A percentile compares a stretch with the other conserved stretches of the same genome.
Evolutionary conservation across 1,140 invertebrate species (phyloP).

Genomic region (Drosophila ercepeae): DNA sequence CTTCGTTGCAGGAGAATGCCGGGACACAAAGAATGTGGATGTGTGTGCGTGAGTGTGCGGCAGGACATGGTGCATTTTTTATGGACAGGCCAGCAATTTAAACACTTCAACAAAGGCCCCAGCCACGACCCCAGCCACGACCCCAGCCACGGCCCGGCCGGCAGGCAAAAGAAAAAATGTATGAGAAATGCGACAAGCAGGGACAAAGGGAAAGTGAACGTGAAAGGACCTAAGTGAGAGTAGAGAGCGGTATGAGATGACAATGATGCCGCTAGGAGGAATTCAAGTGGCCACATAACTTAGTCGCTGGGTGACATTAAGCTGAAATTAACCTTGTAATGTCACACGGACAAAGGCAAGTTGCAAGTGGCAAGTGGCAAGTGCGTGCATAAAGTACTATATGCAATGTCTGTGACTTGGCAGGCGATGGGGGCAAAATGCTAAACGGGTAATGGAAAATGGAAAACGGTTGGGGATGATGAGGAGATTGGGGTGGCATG

Average conservation of each 20-base stretch:
- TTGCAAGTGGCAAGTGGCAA: constrained; percentile 10
- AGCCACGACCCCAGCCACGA: constrained; percentile 27
- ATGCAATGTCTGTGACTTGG: background rate
- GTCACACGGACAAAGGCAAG: constrained; percentile 41
- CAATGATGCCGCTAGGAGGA: constrained; percentile 31
- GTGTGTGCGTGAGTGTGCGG: background rate
- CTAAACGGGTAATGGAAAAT: constrained; percentile 4
- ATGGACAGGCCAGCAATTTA: constrained; percentile 48
- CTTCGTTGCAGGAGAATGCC: too few relatives aligned
- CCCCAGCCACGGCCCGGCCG: constrained; percentile 13
- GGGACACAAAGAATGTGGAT: constrained; percentile 6
- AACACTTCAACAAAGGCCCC: constrained; percentile 49
- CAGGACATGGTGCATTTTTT: constrained; percentile 37
- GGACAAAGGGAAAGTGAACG: constrained; percentile 24
- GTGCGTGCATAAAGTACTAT: constrained; percentile 19
- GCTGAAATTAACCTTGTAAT: constrained; percentile 72
- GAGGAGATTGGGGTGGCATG: background rate
- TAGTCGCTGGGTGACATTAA: constrained; percentile 57
- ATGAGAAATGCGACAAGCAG: constrained; percentile 52
- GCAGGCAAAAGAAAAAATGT: constrained; percentile 53
- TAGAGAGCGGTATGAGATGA: constrained; percentile 15
- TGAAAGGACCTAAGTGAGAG: constrained; percentile 9
- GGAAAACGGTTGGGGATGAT: background rate
- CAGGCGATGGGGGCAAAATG: background rate
- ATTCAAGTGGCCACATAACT: constrained; percentile 67